Conservation (phyloP, 2,797 vertebrate species). For the Synanceia verrucosa region DNA sequence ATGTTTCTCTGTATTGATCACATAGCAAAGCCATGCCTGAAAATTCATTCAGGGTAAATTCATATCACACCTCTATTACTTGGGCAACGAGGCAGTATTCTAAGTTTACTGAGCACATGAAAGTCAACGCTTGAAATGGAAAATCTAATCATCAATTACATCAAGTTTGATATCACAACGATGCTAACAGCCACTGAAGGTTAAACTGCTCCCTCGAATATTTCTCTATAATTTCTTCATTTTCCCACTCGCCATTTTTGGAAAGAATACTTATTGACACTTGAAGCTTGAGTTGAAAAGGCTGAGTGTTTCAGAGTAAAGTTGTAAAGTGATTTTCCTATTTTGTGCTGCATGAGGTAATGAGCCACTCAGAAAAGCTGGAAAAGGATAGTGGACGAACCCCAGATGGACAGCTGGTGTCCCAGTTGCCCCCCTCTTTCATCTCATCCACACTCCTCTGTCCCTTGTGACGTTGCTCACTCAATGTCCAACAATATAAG, state of each 20-base stretch:
- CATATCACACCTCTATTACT: constrained; percentile 2
- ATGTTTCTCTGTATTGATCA: constrained; percentile 14
- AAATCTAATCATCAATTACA: constrained; percentile 7
- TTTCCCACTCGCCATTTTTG: not conserved
- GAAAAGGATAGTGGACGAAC: constrained; percentile 13
- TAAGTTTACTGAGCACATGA: not conserved
- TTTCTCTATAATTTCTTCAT: not conserved
- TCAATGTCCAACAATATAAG: not conserved
- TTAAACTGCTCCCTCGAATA: not conserved
- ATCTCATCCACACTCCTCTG: constrained; percentile 32
- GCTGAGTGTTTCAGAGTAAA: not conserved
- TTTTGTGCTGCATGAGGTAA: constrained; percentile 28
- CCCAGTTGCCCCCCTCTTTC: constrained; percentile 34
- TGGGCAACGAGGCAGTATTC: not conserved
- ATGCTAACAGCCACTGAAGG: constrained; percentile 5
- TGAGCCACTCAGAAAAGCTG: constrained; percentile 17
- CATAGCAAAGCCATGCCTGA: constrained; percentile 12
- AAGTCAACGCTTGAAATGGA: not conserved
- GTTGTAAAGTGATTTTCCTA: constrained; percentile 4
- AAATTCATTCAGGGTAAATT: constrained; percentile 32
- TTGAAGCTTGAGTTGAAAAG: not conserved
- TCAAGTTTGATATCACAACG: not conserved
- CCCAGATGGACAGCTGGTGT: constrained; percentile 41
- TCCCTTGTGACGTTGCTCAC: constrained; percentile 8
- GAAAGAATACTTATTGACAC: not conserved